Conservation (phyloP, 1,140 invertebrate genomes). For the Cataglyphis hispanica region DNA sequence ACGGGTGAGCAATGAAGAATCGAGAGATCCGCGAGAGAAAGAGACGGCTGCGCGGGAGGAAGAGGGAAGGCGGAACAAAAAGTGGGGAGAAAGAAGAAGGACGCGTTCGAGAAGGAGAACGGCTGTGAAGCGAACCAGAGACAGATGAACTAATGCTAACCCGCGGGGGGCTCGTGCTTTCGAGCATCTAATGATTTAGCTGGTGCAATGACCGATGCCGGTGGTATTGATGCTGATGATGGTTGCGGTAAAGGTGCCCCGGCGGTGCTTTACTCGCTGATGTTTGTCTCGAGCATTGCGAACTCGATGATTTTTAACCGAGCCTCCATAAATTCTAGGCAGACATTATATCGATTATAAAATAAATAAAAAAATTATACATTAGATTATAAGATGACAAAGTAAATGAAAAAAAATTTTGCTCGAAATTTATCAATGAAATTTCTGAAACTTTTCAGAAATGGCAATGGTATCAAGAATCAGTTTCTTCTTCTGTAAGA, state of each 20-base stretch:
- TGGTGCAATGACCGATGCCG: conserved; percentile 73
- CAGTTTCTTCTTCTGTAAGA: not conserved
- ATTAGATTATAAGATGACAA: no score
- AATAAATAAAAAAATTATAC: not conserved
- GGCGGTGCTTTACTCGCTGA: conserved; percentile 41
- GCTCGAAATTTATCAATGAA: not conserved
- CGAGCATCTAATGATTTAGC: conserved; percentile 85
- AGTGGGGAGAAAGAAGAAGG: conserved; percentile 40
- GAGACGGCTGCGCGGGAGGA: conserved; percentile 56
- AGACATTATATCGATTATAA: no score
- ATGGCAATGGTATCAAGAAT: not conserved
- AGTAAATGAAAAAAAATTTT: no score
- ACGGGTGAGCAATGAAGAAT: conserved; percentile 48
- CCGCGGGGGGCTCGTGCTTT: conserved; percentile 82
- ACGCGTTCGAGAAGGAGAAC: conserved; percentile 64
- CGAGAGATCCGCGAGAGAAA: conserved; percentile 41
- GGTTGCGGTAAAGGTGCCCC: conserved; percentile 17
- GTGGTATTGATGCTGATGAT: conserved; percentile 70
- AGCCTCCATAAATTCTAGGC: conserved; percentile 76
- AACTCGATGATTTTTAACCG: conserved; percentile 78
- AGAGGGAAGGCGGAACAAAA: conserved; percentile 1
- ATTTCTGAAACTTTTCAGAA: not conserved
- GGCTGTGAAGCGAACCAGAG: conserved; percentile 81
- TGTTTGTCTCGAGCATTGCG: conserved; percentile 69
- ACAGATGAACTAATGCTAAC: conserved; percentile 86